Evolutionary conservation across 1,140 invertebrate species (phyloP), one percentile per base, ranked within the genome.

Genomic region (Bathynomus jamesi): DNA sequence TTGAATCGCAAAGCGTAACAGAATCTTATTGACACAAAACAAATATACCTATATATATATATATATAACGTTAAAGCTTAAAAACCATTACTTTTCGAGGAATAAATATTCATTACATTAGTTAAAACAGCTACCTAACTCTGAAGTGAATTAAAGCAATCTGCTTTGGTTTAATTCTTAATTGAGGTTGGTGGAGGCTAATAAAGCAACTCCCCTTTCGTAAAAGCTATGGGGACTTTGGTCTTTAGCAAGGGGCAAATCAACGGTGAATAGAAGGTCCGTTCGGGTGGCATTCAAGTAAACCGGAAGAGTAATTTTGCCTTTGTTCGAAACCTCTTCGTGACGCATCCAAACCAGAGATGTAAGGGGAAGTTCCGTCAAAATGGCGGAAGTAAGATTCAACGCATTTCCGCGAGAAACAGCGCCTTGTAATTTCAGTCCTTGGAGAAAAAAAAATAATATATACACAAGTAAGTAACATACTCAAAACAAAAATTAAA

Each of bases 261-360:
- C 93, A 65, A 99, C 89, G 0, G 95, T 98, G 83, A 99, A 99
- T 67, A 99, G 84, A 62, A 99, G 84, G 81, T 99, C 95, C 0
- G 90, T 90, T 75, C 97, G 88, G 2, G 95, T 97, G 29, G 95
- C 91, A 84, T 99, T 99, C 76, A 99, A 85, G 83, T 99, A 99
- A 74, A 99, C 94, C 0, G 97, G 97, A 66, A 99, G 85, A 1
- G 92, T 93, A 21, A 99, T 85, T 81, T 90, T 89, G 74, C 85
- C 85, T 3, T 69, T 40, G 32, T 85, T 84, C 11, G 78, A 75
- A 28, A 61, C 64, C 13, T 70, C 65, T 40, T 78, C 74, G 8
- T 31, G 28, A 21, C 65, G 67, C 2, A 73, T 30, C 72, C 76
- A 76, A 31, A 63, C 67, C 80, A 99, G 85, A 72, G 92, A 86